phyloP scores from a whole-genome alignment of 2,113 vertebrate genomes.

The Lynx canadensis region DNA sequence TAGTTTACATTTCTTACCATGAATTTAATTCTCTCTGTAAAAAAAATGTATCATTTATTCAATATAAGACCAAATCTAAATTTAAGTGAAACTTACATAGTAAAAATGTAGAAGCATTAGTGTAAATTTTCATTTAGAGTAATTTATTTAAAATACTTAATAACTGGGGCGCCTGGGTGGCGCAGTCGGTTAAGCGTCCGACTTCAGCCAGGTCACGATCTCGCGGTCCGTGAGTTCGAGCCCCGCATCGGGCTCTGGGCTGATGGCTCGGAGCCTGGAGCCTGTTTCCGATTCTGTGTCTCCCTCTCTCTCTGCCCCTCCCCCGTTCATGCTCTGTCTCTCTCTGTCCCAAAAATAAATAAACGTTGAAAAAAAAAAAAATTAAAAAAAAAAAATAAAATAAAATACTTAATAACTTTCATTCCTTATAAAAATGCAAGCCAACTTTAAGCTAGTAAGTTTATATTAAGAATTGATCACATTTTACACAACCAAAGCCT shows the following conservation, averaged over 20 bases:
- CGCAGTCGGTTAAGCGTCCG: no score
- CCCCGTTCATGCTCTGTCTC: no score
- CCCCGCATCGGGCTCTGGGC: no score
- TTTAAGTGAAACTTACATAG: neutral
- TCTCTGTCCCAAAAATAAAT: no score
- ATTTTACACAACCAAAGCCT: neutral
- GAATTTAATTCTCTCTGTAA: neutral
- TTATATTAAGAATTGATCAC: neutral
- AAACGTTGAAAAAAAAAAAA: no score
- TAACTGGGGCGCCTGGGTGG: no score
- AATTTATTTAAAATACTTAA: neutral
- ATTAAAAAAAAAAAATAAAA: no score
- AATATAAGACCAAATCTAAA: constrained; percentile 21
- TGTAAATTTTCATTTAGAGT: neutral
- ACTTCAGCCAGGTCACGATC: no score
- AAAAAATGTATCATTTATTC: neutral
- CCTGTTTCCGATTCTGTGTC: no score
- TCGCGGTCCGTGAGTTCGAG: no score
- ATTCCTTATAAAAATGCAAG: neutral
- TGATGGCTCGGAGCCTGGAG: no score
- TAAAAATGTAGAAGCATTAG: neutral
- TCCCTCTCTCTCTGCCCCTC: no score
- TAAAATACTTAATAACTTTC: neutral
- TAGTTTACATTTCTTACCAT: neutral
- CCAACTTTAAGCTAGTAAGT: neutral